phyloP scores from a whole-genome alignment of 2,797 vertebrate species.

The Cynodonichthys magdalenae region DNA sequence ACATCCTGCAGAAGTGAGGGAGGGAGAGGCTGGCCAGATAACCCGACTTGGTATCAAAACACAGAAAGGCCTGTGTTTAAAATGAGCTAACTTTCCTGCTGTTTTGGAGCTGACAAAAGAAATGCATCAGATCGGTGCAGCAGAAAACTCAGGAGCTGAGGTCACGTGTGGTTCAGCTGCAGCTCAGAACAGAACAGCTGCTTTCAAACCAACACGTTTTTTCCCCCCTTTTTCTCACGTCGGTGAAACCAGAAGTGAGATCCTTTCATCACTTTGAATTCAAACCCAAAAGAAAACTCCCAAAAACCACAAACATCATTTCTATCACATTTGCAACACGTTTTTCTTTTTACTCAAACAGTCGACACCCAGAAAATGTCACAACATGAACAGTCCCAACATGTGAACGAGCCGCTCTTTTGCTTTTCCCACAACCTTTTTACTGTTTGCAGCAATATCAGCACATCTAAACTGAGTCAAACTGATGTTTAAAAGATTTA shows the following conservation, averaged over 20 bases:
- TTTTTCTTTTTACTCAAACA: conserved; percentile 27
- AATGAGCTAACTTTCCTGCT: conserved; percentile 40
- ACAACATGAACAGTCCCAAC: conserved; percentile 53
- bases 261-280: conserved; percentile 20
- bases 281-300: conserved; percentile 5
- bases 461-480: conserved; percentile 17
- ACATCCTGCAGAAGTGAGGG: conserved; percentile 83
- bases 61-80: conserved; percentile 47
- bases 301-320: conserved; percentile 35
- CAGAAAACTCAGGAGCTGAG: conserved; percentile 29
- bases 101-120: conserved; percentile 32
- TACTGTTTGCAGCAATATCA: conserved; percentile 8
- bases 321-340: conserved; percentile 31
- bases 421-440: conserved; percentile 62
- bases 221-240: not conserved
- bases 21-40: conserved; percentile 53
- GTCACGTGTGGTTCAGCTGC: conserved; percentile 47
- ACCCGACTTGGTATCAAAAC: conserved; percentile 60
- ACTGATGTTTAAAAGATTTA: conserved; percentile 12
- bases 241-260: conserved; percentile 27
- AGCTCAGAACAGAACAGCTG: conserved; percentile 33
- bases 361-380: conserved; percentile 45
- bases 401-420: conserved; percentile 43
- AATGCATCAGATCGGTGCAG: conserved; percentile 28
- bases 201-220: conserved; percentile 27